Base-by-base conservation (phyloP, 1,140 invertebrate species). In the Bombus pascuorum region DNA sequence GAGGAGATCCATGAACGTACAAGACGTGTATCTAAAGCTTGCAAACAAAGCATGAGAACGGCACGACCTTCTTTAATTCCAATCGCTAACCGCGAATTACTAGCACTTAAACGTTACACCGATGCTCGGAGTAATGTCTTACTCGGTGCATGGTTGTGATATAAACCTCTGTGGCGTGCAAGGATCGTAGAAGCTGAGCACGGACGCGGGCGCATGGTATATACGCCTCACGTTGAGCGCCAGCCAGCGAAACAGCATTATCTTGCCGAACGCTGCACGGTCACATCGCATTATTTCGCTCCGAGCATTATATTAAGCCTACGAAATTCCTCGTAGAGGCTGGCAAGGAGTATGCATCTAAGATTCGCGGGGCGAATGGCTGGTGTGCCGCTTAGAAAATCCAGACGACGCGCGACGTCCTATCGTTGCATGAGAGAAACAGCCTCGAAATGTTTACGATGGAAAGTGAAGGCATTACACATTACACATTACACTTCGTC, bases 381-480 rank as follows among this genome's bases (percentile, higher is more conserved):
- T 65, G 44, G 28, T 32, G 15, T 28, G 71, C 37, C 71, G 77
- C 59, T 65, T 72, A 62, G 77, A 62, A 68, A 80, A 81, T 65
- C 42, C 73, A 85, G 71, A 72, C 42, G 73, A 71, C 72, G 83
- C 39, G 53, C 39, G 53, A 62, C 59, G 28, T n/a, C 10, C 68
- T 78, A 78, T 78, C 74, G 82, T 78, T 66, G 68, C 57, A 66
- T n/a, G 28, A 62, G 57, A 80, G 86, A 79, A 75, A 74, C 75
- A 65, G 44, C 77, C 66, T 68, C 84, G 79, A 89, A 89, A 81
- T 79, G 86, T 89, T 89, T 86, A 90, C 86, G 88, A 90, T 81
- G 82, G 81, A 89, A 85, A 89, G 89, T 87, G 89, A 86, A 89
- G 81, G 85, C 86, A 57, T 85, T 53, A 89, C 87, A 76, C 81